phyloP scores from a whole-genome alignment of 2,888 invertebrate species.

The Protophormia terraenovae region DNA sequence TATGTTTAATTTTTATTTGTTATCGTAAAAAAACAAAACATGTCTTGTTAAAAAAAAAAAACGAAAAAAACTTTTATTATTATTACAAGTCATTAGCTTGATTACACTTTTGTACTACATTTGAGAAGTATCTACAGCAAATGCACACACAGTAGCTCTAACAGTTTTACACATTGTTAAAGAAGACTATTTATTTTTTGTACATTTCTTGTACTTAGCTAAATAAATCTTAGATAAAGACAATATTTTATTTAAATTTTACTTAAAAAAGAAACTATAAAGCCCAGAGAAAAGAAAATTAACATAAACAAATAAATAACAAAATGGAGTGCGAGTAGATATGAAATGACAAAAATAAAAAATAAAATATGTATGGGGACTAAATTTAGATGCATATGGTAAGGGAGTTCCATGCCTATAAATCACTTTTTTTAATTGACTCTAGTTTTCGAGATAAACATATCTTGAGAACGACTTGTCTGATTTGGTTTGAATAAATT shows the following conservation, averaged over 20 bases:
- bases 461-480: too few relatives aligned
- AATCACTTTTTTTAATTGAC: too few relatives aligned
- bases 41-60: not conserved
- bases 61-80: slow-evolving; percentile 1
- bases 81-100: not conserved
- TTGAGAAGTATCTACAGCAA: too few relatives aligned
- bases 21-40: not conserved
- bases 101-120: not conserved
- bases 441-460: too few relatives aligned
- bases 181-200: not conserved
- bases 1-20: not conserved
- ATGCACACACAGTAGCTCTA: not conserved
- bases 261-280: not conserved
- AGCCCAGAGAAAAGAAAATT: not conserved
- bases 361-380: not conserved
- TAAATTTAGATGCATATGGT: too few relatives aligned
- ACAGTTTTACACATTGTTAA: not conserved
- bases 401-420: too few relatives aligned
- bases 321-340: not conserved
- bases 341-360: not conserved
- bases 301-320: not conserved
- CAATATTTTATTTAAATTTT: not conserved
- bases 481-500: too few relatives aligned
- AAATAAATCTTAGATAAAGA: not conserved
- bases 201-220: not conserved